Percentiles rank a stretch among this genome's conserved stretches.
Evolutionary conservation across 1,140 invertebrate genomes (phyloP).

Genomic region (Dendroctonus valens): DNA sequence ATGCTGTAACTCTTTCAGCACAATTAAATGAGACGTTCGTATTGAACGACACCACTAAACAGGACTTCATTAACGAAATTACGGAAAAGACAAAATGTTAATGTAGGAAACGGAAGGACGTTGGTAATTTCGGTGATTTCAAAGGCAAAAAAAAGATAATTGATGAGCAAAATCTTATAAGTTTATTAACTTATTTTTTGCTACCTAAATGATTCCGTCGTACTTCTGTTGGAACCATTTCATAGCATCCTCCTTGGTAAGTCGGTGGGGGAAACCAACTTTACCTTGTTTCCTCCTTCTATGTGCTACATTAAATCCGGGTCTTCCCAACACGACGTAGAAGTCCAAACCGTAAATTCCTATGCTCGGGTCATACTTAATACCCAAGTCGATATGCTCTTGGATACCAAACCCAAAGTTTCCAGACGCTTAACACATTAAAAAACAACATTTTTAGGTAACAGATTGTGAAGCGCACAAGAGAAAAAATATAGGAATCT

Average conservation of each 20-base stretch:
- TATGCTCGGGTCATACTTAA: constrained; percentile 99
- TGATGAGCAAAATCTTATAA: neutral
- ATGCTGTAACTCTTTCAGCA: too few species aligned
- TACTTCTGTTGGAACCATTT: constrained; percentile 99
- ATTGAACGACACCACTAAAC: too few species aligned
- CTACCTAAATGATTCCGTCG: constrained; percentile 86
- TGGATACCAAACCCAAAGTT: constrained; percentile 99
- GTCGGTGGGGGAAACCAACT: constrained; percentile 88
- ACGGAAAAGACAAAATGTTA: too few species aligned
- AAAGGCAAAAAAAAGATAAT: too few species aligned
- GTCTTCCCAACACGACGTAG: constrained; percentile 96
- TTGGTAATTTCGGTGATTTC: too few species aligned
- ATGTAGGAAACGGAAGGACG: too few species aligned
- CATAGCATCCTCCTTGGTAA: constrained; percentile 98
- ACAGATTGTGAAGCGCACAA: neutral
- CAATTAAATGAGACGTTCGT: too few species aligned
- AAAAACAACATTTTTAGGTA: constrained; percentile 26
- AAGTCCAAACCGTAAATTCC: constrained; percentile 99
- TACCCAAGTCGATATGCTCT: constrained; percentile 99
- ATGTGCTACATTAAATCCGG: constrained; percentile 96
- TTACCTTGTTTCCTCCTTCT: constrained; percentile 86
- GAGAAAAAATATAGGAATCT: neutral
- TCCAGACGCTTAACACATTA: constrained; percentile 65
- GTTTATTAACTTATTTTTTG: constrained; percentile 60
- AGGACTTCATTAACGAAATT: too few species aligned